phyloP scores from a whole-genome alignment of 2,797 vertebrate species.

The Pangasius larnaudii region DNA sequence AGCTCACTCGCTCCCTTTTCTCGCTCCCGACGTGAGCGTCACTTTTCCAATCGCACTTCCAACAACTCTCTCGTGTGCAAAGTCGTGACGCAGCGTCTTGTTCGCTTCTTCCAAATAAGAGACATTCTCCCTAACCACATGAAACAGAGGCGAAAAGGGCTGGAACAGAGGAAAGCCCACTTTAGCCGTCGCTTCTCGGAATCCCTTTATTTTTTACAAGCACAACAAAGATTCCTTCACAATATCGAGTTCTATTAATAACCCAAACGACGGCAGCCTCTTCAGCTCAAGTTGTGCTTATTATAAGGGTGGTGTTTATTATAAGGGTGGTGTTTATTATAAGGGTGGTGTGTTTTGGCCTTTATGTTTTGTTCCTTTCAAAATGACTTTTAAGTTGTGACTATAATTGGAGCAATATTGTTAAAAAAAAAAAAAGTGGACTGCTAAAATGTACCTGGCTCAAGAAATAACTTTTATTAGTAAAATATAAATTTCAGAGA shows the following conservation, averaged over 20 bases:
- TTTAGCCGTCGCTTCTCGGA: conserved; percentile 72
- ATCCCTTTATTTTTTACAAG: conserved; percentile 77
- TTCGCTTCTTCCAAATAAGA: conserved; percentile 35
- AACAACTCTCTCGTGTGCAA: conserved; percentile 36
- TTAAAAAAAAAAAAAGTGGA: background rate
- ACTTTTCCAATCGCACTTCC: conserved; percentile 46
- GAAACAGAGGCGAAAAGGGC: conserved; percentile 60
- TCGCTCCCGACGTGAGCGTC: conserved; percentile 28
- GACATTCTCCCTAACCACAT: conserved; percentile 47
- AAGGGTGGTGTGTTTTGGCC: background rate
- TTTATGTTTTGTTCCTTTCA: background rate
- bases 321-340: background rate
- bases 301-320: background rate
- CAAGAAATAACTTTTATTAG: background rate
- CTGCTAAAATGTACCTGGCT: background rate
- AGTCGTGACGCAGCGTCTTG: conserved; percentile 46
- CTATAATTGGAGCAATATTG: conserved; percentile 13
- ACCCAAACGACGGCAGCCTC: conserved; percentile 58
- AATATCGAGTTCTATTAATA: conserved; percentile 77
- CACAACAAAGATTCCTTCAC: conserved; percentile 72
- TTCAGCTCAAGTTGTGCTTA: conserved; percentile 59
- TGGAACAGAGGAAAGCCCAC: conserved; percentile 64
- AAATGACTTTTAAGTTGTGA: background rate
- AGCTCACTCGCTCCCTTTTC: background rate
- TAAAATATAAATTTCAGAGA: background rate